Base-by-base conservation (phyloP, 1,140 invertebrate species). In the Neuroterus valhalla region DNA sequence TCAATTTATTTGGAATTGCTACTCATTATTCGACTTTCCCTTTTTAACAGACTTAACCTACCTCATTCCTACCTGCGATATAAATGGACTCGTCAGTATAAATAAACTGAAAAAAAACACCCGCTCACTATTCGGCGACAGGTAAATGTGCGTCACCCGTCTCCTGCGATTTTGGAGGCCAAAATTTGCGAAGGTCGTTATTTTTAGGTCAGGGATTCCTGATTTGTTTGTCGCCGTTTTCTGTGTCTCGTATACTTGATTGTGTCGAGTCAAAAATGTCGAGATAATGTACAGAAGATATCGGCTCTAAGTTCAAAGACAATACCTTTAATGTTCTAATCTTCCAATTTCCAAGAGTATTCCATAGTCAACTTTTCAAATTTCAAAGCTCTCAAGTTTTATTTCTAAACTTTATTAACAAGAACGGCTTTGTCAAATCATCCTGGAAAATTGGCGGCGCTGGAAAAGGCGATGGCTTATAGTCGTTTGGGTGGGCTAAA, bases 171-270 rank as follows among this genome's bases (percentile, higher is more conserved):
- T 77, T 81, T 77, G 72, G 78, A 79, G 78, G 74, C 71, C 75
- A 62, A 79, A 81, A 79, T 82, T 81, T 48, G 68, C 72, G 46
- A 42, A 72, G 76, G 72, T 70, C 44, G 79, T 71, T 83, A 80
- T 79, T 84, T 84, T 82, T 81, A 75, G 80, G 81, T 81, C 79
- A 84, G 76, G 81, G 81, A 75, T 78, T 70, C 48, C 44, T 23
- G 52, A 31, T 55, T 55, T 26, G 12, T 52, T 23, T 0, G 10
- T 11, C 31, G 23, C 31, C 26, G 2, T 62, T 62, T 31, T 62
- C 55, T 62, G 31, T 62, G 55, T 62, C 14, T 62, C 31, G n/a
- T 62, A n/a, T n/a, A 4, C 12, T 26, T 14, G 14, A 62, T 31
- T 8, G 31, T 6, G 31, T n/a, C 0, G 2, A 31, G 15, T 12